phyloP scores from a whole-genome alignment of 2,888 invertebrate species.

The Eulithis prunata region DNA sequence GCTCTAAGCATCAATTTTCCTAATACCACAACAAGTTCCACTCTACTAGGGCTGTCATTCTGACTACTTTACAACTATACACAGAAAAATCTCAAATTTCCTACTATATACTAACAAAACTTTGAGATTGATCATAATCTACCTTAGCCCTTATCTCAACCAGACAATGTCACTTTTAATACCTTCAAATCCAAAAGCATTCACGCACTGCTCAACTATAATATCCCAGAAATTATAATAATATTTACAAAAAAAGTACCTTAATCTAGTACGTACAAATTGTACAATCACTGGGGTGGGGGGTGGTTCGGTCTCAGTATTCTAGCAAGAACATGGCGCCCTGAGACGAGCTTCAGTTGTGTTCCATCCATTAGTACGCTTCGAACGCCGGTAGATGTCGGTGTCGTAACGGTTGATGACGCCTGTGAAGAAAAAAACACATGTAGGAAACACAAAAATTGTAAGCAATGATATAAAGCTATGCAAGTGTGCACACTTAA shows the following conservation, averaged over 20 bases:
- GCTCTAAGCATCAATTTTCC: constrained; percentile 20
- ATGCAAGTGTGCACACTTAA: too few relatives aligned
- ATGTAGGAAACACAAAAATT: too few relatives aligned
- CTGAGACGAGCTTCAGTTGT: constrained; percentile 75
- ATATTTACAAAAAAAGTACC: constrained; percentile 36
- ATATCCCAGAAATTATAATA: constrained; percentile 3
- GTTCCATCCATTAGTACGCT: constrained; percentile 79
- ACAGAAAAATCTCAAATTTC: constrained; percentile 10
- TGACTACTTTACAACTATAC: constrained; percentile 6
- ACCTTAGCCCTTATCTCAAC: constrained; percentile 1
- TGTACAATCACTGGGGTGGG: constrained; percentile 57
- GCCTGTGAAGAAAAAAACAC: constrained; percentile 46
- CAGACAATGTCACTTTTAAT: constrained; percentile 4
- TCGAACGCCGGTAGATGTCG: constrained; percentile 66
- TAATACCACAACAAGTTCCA: constrained; percentile 2
- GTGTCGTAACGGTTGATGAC: constrained; percentile 50
- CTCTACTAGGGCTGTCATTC: not conserved
- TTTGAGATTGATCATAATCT: not conserved
- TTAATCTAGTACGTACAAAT: constrained; percentile 19
- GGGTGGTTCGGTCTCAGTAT: constrained; percentile 71
- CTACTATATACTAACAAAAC: not conserved
- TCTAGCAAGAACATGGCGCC: constrained; percentile 73
- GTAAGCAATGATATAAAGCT: too few relatives aligned
- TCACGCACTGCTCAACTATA: constrained; percentile 7
- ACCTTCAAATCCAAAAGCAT: constrained; percentile 7